Base-by-base conservation (phyloP, 1,140 invertebrate genomes). In the Pseudomyrmex gracilis region DNA sequence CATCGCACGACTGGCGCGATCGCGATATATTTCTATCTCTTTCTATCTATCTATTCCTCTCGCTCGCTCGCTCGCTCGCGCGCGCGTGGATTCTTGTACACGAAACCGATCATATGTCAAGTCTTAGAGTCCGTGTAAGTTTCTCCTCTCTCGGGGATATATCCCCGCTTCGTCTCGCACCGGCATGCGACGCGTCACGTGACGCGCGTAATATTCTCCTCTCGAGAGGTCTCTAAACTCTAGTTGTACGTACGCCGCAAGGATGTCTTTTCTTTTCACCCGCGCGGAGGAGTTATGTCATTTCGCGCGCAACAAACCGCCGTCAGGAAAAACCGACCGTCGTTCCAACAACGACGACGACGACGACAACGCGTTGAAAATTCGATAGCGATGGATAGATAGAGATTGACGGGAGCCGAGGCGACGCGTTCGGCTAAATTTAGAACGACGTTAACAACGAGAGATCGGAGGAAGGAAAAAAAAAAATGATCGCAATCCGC, bases 151-250 rank as follows among this genome's bases (percentile, higher is more conserved):
- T 71, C 17, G 43, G 53, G 43, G 53, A 20, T 58, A 2, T 3
- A 22, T 13, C 34, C n/a, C 12, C 47, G 47, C 7, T 9, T 20
- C 7, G 9, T n/a, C 24, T 53, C 3, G 13, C 47, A 45, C 43
- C n/a, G 2, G 51, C 34, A 24, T 24, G 47, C 58, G 17, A 22
- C 74, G 47, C 24, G 17, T 64, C 60, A 64, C 73, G 60, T 66
- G 74, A 77, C 61, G 43, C 9, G 13, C 2, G 20, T 22, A 63
- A 45, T 34, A 17, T 47, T 63, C 58, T 24, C 34, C 49, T 47
- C 66, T 47, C n/a, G 17, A 66, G 49, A 61, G 66, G 76, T 70
- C 66, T 70, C 76, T 70, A 80, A 80, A 80, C 76, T 80, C 55
- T 55, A 34, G 34, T 64, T 22, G 7, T 34, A 43, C 53, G 64